Evolutionary conservation across 2,888 invertebrate genomes (phyloP).

Genomic region (Agrochola lychnidis): DNA sequence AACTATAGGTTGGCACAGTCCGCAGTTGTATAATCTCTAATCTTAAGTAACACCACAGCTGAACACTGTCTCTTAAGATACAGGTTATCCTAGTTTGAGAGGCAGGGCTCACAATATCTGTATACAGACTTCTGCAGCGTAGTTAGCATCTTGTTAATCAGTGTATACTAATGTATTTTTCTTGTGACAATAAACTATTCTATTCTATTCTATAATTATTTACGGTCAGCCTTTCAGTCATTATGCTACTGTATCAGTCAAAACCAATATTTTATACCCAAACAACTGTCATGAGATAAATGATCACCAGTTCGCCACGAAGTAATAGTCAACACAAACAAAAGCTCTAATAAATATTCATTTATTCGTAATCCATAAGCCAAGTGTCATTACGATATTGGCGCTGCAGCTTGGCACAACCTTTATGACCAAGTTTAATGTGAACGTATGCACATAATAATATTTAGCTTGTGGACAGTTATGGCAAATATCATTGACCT

Average conservation of each 20-base stretch:
- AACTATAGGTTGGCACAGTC: too few species aligned
- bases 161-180: too few species aligned
- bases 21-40: too few species aligned
- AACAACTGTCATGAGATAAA: neutral
- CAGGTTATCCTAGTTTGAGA: too few species aligned
- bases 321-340: constrained; percentile 23
- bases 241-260: neutral
- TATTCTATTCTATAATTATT: too few species aligned
- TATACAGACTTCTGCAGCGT: too few species aligned
- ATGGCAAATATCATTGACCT: constrained; percentile 44
- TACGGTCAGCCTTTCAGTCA: neutral
- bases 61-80: too few species aligned
- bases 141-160: too few species aligned
- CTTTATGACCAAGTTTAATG: constrained; percentile 44
- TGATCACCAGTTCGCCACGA: neutral
- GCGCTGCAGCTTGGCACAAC: constrained; percentile 16
- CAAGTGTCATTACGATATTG: constrained; percentile 53
- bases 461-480: constrained; percentile 33
- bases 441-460: constrained; percentile 55
- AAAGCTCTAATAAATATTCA: constrained; percentile 33
- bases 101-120: too few species aligned
- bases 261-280: neutral
- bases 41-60: too few species aligned
- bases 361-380: constrained; percentile 26
- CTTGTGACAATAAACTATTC: too few species aligned